Percentiles rank a stretch among this genome's conserved stretches.
Evolutionary conservation across 2,113 vertebrate genomes (phyloP).

Genomic region (Actenoides hombroni): DNA sequence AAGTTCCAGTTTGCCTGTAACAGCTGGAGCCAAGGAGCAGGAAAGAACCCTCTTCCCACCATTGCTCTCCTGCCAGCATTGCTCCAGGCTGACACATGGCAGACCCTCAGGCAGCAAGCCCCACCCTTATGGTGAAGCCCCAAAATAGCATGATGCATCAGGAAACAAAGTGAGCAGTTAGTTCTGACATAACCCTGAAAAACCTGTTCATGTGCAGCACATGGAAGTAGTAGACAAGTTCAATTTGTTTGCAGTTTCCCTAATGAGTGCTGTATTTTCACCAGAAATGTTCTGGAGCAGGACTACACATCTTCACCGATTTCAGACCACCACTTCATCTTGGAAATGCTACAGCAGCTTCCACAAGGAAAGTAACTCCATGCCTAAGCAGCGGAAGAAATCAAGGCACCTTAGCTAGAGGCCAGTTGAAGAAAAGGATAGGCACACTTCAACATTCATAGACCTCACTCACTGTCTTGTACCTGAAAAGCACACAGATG

Average conservation of each 20-base stretch:
- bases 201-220: neutral
- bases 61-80: neutral
- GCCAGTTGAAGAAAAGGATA: neutral
- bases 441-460: neutral
- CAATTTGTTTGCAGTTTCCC: neutral
- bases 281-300: neutral
- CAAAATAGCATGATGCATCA: neutral
- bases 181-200: neutral
- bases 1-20: neutral
- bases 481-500: too few species aligned
- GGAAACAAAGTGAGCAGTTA: neutral
- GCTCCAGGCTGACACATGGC: neutral
- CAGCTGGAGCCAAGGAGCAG: neutral
- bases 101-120: neutral
- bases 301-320: neutral
- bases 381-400: neutral
- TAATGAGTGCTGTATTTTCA: neutral
- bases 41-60: neutral
- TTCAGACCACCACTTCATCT: neutral
- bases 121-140: neutral
- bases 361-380: neutral
- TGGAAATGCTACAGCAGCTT: neutral
- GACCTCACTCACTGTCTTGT: too few species aligned
- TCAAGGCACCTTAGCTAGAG: neutral
- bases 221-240: neutral